phyloP scores from a whole-genome alignment of 2,888 invertebrate species.

The Lasioglossum malachurum region DNA sequence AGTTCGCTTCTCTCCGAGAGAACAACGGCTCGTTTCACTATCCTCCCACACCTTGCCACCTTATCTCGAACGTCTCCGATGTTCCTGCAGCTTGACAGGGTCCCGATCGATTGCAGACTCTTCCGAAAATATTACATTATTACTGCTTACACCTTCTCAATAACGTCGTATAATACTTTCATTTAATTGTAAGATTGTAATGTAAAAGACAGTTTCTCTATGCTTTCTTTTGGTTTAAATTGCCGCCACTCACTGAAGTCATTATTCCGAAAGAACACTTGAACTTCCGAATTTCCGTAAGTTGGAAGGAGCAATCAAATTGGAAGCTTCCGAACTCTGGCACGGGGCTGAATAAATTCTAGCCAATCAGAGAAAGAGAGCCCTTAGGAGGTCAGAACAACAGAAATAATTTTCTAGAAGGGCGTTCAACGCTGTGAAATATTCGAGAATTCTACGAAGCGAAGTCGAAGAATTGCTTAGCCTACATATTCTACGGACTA shows the following conservation, averaged over 20 bases:
- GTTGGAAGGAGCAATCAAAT: neutral
- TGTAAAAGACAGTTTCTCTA: too few species aligned
- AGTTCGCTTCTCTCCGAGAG: slow-evolving; percentile 29
- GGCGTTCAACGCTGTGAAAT: too few species aligned
- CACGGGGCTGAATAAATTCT: neutral
- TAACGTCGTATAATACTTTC: too few species aligned
- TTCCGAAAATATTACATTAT: neutral
- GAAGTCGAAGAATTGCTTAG: too few species aligned
- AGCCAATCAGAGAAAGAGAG: too few species aligned
- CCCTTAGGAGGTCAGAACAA: too few species aligned
- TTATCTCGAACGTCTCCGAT: neutral
- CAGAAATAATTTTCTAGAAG: too few species aligned
- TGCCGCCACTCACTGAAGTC: neutral
- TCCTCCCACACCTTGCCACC: neutral
- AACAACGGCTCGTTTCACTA: slow-evolving; percentile 2
- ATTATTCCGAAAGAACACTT: neutral
- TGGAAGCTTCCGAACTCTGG: neutral
- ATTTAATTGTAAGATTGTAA: too few species aligned
- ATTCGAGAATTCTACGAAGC: too few species aligned
- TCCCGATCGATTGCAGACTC: neutral
- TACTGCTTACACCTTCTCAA: too few species aligned
- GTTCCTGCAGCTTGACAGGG: neutral
- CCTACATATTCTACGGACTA: neutral
- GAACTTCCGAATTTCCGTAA: neutral
- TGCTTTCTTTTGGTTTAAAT: too few species aligned